Evolutionary conservation across 2,113 vertebrate species (phyloP).

Genomic region (Callionymus lyra): DNA sequence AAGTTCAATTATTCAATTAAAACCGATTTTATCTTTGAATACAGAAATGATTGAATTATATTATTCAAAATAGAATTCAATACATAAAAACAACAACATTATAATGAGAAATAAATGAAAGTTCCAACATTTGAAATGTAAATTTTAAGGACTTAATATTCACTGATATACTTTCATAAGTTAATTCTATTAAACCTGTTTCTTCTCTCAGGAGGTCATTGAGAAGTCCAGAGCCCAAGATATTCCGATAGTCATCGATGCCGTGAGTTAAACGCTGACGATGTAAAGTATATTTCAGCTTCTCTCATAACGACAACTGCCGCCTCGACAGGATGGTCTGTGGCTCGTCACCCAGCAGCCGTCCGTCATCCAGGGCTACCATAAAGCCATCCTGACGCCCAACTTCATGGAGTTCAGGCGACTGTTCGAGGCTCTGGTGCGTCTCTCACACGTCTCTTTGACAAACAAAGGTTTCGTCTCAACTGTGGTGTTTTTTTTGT

Average conservation of each 20-base stretch:
- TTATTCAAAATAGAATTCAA: background rate
- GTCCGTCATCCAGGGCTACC: constrained; percentile 84
- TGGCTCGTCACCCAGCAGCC: constrained; percentile 88
- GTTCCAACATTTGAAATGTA: too few relatives aligned
- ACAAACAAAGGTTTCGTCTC: background rate
- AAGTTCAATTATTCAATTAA: background rate
- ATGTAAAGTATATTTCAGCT: constrained; percentile 1
- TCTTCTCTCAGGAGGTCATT: constrained; percentile 76
- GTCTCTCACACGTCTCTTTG: constrained; percentile 19
- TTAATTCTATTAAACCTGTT: constrained; percentile 1
- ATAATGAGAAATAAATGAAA: too few relatives aligned
- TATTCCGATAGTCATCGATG: constrained; percentile 87
- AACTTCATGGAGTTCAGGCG: constrained; percentile 90
- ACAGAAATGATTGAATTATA: background rate
- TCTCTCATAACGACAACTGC: background rate
- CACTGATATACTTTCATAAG: too few relatives aligned
- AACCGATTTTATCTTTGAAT: background rate
- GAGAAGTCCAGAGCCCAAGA: constrained; percentile 79
- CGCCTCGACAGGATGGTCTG: constrained; percentile 78
- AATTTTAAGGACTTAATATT: too few relatives aligned
- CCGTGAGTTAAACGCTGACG: constrained; percentile 72
- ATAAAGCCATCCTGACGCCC: constrained; percentile 85
- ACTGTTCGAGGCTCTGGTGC: constrained; percentile 86
- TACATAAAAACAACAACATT: too few relatives aligned
- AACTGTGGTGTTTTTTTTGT: constrained; percentile 6